phyloP scores from a whole-genome alignment of 2,888 invertebrate genomes.

The Scaptomyza reducta region DNA sequence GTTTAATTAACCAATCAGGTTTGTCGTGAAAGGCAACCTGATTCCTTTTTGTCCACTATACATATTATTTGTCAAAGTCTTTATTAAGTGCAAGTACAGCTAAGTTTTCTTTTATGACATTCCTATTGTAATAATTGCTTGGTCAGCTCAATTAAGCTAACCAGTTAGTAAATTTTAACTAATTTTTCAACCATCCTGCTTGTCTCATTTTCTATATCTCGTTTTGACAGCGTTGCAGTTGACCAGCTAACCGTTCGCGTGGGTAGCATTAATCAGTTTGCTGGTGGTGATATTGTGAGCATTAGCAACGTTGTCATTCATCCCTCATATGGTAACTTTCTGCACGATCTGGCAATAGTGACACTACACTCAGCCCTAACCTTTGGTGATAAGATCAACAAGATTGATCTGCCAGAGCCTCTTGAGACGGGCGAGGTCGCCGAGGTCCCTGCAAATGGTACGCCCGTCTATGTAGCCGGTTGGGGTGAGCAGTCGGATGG shows the following conservation, averaged over 20 bases:
- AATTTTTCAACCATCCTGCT: neutral
- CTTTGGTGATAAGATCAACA: conserved; percentile 57
- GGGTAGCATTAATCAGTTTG: conserved; percentile 80
- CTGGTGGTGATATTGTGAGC: conserved; percentile 72
- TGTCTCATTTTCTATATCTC: neutral
- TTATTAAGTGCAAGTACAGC: neutral
- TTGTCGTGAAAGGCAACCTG: neutral
- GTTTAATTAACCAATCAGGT: neutral
- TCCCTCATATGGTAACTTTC: conserved; percentile 77
- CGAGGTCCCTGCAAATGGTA: conserved; percentile 56
- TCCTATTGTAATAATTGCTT: neutral
- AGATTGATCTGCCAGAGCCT: conserved; percentile 56
- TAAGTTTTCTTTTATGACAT: neutral
- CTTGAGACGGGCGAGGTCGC: conserved; percentile 13
- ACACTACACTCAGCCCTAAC: conserved; percentile 51
- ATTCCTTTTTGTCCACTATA: neutral
- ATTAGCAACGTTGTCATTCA: conserved; percentile 68
- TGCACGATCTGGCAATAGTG: conserved; percentile 80
- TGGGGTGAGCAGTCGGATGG: conserved; percentile 78
- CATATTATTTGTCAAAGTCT: neutral
- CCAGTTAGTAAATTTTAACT: neutral
- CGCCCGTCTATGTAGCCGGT: conserved; percentile 72
- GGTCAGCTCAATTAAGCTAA: neutral
- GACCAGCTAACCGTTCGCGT: conserved; percentile 64
- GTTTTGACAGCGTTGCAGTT: conserved; percentile 48